Conservation (phyloP, 2,797 vertebrate genomes). For the Trachops cirrhosus region DNA sequence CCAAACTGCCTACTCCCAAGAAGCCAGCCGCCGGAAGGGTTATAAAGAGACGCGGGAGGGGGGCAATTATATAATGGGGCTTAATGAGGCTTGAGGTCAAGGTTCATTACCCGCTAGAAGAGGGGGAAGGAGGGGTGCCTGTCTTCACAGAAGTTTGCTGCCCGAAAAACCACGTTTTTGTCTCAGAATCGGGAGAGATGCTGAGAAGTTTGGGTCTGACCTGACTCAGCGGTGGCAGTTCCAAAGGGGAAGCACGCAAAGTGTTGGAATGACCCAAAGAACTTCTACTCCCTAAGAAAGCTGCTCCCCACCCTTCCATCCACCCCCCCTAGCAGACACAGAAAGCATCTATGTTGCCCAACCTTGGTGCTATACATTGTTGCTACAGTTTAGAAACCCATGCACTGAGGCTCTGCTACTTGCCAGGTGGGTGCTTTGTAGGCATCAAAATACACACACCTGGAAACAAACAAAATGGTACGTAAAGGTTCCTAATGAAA, state of each 20-base stretch:
- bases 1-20: not conserved
- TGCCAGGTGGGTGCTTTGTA: not conserved
- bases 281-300: not conserved
- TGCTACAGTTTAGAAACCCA: not conserved
- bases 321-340: rapidly evolving
- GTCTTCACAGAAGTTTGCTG: not conserved
- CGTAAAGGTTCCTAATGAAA: not conserved
- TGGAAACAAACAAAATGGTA: not conserved
- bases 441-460: not conserved
- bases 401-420: not conserved
- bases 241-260: not conserved
- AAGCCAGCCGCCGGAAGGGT: not conserved
- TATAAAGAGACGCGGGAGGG: constrained; percentile 18
- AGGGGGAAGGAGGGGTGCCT: not conserved
- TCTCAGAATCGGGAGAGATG: not conserved
- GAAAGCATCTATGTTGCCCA: not conserved
- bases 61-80: constrained; percentile 54
- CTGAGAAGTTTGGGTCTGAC: not conserved
- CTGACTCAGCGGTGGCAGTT: not conserved
- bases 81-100: constrained; percentile 69
- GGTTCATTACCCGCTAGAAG: constrained; percentile 42
- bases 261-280: not conserved
- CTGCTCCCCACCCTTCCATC: rapidly evolving
- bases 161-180: not conserved
- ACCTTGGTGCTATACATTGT: no score